Percentiles rank a stretch among this genome's conserved stretches.
These are phyloP conservation scores for Etheostoma perlongum DNA, from an alignment of 2,797 vertebrate genomes.

Conservation along the genomic window DNA sequence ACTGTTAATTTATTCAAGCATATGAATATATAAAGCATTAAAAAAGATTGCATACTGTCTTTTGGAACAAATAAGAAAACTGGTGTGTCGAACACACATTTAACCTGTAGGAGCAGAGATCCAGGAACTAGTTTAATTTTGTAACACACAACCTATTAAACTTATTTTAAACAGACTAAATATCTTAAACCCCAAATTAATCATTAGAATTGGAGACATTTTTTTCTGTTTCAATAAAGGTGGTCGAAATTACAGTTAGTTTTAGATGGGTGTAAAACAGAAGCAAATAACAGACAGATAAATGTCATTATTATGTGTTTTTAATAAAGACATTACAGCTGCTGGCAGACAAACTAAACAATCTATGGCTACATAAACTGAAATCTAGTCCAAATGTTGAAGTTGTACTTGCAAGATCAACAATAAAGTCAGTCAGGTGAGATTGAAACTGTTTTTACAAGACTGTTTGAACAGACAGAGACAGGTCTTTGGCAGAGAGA, in stretches of 20 bases:
- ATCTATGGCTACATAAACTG: not conserved
- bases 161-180: not conserved
- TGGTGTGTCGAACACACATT: slow-evolving; percentile 4
- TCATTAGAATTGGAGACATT: not conserved
- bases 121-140: not conserved
- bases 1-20: not conserved
- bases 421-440: slow-evolving; percentile 30
- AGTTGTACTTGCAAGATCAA: not conserved
- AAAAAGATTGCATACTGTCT: not conserved
- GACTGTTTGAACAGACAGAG: slow-evolving; percentile 10
- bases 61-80: not conserved
- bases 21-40: not conserved
- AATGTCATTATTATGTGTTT: not conserved
- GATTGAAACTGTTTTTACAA: slow-evolving; percentile 15
- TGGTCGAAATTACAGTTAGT: not conserved
- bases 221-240: not conserved
- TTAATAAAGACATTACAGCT: not conserved
- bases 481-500: not conserved
- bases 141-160: not conserved
- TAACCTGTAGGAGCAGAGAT: not conserved
- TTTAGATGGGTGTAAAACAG: not conserved
- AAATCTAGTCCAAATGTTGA: slow-evolving; percentile 8
- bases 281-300: not conserved
- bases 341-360: not conserved
- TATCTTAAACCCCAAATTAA: not conserved